phyloP scores from a whole-genome alignment of 2,888 invertebrate species.

The Drosophila neonasuta region DNA sequence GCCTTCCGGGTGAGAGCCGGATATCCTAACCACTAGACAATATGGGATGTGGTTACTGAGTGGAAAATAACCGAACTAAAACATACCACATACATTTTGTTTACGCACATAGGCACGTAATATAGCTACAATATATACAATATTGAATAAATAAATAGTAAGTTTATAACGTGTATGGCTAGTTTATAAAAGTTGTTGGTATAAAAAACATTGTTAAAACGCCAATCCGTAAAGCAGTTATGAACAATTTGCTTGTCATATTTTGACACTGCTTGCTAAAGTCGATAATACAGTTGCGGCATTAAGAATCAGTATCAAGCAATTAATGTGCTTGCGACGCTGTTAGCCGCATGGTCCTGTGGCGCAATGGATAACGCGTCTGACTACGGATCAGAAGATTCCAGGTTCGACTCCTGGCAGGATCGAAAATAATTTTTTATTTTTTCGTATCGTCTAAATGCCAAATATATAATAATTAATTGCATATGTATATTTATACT shows the following conservation, averaged over 20 bases:
- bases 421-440: conserved; percentile 36
- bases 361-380: conserved; percentile 79
- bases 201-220: no score
- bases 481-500: no score
- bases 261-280: not conserved
- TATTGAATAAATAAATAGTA: no score
- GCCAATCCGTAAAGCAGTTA: not conserved
- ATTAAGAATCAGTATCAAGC: no score
- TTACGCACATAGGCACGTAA: no score
- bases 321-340: not conserved
- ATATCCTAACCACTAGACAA: conserved; percentile 82
- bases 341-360: conserved; percentile 43
- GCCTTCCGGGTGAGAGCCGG: no score
- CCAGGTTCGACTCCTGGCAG: conserved; percentile 78
- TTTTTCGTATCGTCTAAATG: not conserved
- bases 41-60: conserved; percentile 69
- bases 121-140: no score
- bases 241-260: not conserved
- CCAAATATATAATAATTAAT: no score
- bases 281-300: conserved; percentile 2
- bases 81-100: not conserved
- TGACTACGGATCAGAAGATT: conserved; percentile 82
- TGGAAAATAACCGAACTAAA: not conserved
- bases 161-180: no score
- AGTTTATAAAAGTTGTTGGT: no score